Evolutionary conservation across 2,888 invertebrate species (phyloP).

Genomic region (Chloromyia formosa): DNA sequence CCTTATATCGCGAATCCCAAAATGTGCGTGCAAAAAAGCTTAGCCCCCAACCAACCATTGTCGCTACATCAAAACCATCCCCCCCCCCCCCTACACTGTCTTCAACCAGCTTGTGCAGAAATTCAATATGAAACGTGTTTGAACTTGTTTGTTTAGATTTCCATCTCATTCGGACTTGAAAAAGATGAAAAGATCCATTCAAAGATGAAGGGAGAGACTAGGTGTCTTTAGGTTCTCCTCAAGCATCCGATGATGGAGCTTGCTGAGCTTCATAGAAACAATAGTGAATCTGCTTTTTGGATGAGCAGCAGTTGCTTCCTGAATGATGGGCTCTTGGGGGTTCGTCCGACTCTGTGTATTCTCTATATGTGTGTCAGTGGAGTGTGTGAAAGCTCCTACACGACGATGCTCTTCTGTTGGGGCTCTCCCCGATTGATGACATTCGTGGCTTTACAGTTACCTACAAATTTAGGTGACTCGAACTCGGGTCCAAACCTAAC

Average conservation of each 20-base stretch:
- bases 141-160: slow-evolving; percentile 27
- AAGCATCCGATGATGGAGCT: neutral
- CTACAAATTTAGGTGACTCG: slow-evolving; percentile 10
- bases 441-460: slow-evolving; percentile 19
- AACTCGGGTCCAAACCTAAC: neutral
- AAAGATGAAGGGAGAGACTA: neutral
- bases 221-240: neutral
- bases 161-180: neutral
- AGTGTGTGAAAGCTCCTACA: slow-evolving; percentile 9
- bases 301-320: too few species aligned
- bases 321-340: neutral
- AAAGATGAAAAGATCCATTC: too few species aligned
- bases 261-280: too few species aligned
- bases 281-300: too few species aligned
- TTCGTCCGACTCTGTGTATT: neutral
- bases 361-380: slow-evolving; percentile 19
- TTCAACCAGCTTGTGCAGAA: neutral
- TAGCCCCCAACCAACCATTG: neutral
- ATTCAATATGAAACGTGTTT: neutral
- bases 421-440: neutral
- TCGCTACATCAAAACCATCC: neutral
- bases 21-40: slow-evolving; percentile 15
- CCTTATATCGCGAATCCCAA: neutral
- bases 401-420: neutral
- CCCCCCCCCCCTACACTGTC: neutral